Base-by-base conservation (phyloP, 2,113 vertebrate species). In the Cygnus buccinator region DNA sequence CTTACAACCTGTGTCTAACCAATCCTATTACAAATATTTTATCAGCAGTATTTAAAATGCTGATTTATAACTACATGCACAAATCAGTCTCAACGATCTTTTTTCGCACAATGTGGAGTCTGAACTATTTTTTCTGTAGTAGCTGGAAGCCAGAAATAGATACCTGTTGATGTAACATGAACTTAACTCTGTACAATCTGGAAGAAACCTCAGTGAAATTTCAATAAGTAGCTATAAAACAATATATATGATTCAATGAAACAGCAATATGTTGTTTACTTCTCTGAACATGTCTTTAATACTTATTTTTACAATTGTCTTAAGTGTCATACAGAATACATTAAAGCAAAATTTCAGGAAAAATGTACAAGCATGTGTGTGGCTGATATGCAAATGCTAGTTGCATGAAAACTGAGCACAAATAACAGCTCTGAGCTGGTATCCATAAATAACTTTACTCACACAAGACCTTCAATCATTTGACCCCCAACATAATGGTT, bases 311-410 rank as follows among this genome's bases (percentile, higher is more conserved):
- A 96, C 94, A 96, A 71, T 11, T 93, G 57, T 71, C 19, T 2
- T n/a, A 70, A 78, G 0, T 61, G 59, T 89, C 71, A 91, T 58
- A 95, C 23, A 84, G 83, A 92, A 93, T 75, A 92, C 28, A 87
- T 84, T 89, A 89, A 92, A 94, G 71, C 82, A 94, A 92, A 89
- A 84, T 89, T 78, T 96, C 89, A 84, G 79, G n/a, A 89, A 93
- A 86, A 84, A 78, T 4, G 75, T 71, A 83, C 63, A 94, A 88
- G 78, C 65, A 67, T 39, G 39, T 84, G 35, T 84, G 61, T 87
- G 73, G 61, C 61, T 72, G 73, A 95, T 90, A 93, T 35, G 43
- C 31, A 84, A 93, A 72, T 50, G 35, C 57, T 82, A 92, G 11
- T 16, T 78, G 66, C 58, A 87, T 37, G n/a, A 72, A 81, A 94